Conservation (phyloP, 2,888 invertebrate species). For the Parnassius apollo region DNA sequence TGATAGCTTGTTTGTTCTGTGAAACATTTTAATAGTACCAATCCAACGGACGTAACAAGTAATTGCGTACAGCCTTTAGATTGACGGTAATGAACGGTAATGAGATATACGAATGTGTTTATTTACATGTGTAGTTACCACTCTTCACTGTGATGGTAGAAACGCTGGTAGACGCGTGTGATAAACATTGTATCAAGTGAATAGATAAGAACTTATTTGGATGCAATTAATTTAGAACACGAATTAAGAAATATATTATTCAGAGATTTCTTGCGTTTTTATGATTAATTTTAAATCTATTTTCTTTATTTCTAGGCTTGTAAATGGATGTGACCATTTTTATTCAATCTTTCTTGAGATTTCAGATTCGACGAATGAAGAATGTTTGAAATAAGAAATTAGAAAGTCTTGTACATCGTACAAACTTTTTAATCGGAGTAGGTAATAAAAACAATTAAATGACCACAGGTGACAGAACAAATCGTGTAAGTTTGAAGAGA, state of each 20-base stretch:
- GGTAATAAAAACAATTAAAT: background rate
- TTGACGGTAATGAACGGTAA: slow-evolving; percentile 25
- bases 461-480: background rate
- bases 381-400: too few relatives aligned
- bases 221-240: too few relatives aligned
- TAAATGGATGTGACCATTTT: too few relatives aligned
- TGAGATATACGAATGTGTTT: slow-evolving; percentile 22
- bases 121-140: slow-evolving; percentile 17
- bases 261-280: too few relatives aligned
- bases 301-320: too few relatives aligned
- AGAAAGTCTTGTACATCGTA: too few relatives aligned
- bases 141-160: background rate
- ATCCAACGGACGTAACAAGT: slow-evolving; percentile 21
- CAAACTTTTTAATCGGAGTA: too few relatives aligned
- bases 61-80: slow-evolving; percentile 10
- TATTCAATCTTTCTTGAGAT: too few relatives aligned
- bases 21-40: slow-evolving; percentile 20
- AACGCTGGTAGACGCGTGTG: slow-evolving; percentile 2
- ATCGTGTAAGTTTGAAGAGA: background rate
- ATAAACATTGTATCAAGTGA: slow-evolving; percentile 19
- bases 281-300: too few relatives aligned
- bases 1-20: slow-evolving; percentile 8
- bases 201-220: slow-evolving; percentile 2
- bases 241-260: too few relatives aligned
- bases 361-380: too few relatives aligned